Conservation (phyloP, 2,113 vertebrate genomes). For the Pangasianodon gigas region DNA sequence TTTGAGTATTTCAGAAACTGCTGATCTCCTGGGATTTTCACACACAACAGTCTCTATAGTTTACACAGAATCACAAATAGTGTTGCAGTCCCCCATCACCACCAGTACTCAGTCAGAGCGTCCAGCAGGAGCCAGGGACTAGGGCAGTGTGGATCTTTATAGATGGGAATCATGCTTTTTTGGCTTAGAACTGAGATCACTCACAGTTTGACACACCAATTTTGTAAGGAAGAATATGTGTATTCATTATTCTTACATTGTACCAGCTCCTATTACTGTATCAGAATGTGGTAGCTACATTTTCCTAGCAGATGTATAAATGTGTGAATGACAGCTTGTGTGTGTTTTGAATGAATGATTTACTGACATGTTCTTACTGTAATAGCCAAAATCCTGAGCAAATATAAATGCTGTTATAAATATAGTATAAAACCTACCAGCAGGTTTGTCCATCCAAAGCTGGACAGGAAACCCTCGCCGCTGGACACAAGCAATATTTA, state of each 20-base stretch:
- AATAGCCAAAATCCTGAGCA: not conserved
- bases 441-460: not conserved
- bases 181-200: not conserved
- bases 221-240: not conserved
- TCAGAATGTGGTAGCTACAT: not conserved
- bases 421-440: not conserved
- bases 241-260: not conserved
- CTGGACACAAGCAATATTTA: not conserved
- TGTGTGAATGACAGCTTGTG: not conserved
- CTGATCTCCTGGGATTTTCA: too few species aligned
- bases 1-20: too few species aligned
- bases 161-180: not conserved
- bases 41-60: too few species aligned
- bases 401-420: not conserved
- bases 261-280: not conserved
- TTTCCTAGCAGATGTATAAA: not conserved
- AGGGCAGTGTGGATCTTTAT: not conserved
- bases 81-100: not conserved
- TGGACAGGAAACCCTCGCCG: not conserved
- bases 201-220: not conserved
- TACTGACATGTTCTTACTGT: not conserved
- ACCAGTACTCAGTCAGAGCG: not conserved
- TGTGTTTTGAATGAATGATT: not conserved
- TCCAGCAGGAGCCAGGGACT: not conserved
- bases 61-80: too few species aligned